A percentile compares a stretch with the other conserved stretches of the same genome.
phyloP scores from a whole-genome alignment of 2,888 invertebrate species.

The Eilema caniola region DNA sequence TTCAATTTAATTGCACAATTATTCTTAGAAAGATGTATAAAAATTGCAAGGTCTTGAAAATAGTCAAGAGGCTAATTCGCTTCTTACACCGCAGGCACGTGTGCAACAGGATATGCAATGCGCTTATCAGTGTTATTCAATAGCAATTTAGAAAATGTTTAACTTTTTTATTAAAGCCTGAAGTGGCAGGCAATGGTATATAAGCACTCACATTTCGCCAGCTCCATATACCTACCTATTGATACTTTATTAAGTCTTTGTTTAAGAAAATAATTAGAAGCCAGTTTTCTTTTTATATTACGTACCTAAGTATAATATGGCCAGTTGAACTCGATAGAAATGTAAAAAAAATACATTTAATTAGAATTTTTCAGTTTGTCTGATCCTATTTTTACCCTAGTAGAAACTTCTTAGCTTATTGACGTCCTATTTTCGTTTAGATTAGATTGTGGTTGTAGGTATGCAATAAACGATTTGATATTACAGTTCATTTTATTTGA shows the following conservation, averaged over 20 bases:
- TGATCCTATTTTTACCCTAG: not conserved
- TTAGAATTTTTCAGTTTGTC: not conserved
- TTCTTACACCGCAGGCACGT: too few species aligned
- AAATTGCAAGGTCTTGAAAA: not conserved
- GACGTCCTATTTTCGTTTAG: slow-evolving; percentile 1
- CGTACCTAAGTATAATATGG: too few species aligned
- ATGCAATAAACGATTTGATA: not conserved
- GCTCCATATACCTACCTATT: too few species aligned
- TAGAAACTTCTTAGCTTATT: not conserved
- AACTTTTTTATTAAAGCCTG: too few species aligned
- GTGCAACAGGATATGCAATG: too few species aligned
- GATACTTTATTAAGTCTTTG: not conserved
- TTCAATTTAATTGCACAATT: not conserved
- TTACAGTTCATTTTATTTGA: not conserved
- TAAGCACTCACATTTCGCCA: too few species aligned
- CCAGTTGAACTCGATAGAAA: too few species aligned
- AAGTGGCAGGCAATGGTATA: too few species aligned
- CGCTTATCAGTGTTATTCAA: too few species aligned
- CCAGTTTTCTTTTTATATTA: not conserved
- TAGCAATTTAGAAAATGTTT: too few species aligned
- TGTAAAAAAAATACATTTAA: too few species aligned
- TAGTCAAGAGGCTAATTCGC: too few species aligned
- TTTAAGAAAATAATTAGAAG: not conserved
- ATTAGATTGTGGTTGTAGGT: not conserved
- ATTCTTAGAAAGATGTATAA: not conserved